Conservation (phyloP, 1,140 invertebrate genomes). For the Neodiprion lecontei region DNA sequence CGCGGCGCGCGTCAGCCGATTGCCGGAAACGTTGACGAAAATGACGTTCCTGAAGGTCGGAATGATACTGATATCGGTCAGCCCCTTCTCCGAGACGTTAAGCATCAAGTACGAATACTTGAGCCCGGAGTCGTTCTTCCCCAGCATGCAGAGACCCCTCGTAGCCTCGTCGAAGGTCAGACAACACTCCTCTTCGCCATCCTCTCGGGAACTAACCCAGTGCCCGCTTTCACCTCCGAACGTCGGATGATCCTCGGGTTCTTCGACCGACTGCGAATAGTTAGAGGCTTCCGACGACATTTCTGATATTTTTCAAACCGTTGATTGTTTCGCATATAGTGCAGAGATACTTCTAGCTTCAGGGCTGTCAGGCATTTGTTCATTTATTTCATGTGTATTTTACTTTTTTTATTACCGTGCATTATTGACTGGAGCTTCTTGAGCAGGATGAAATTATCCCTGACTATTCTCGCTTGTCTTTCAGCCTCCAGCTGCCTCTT, state of each 20-base stretch:
- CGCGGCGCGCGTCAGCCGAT: constrained; percentile 25
- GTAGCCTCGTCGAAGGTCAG: constrained; percentile 22
- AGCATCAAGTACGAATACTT: constrained; percentile 29
- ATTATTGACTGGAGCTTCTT: constrained; percentile 53
- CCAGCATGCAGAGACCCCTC: constrained; percentile 31
- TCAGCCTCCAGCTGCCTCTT: constrained; percentile 52
- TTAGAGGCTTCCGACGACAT: too few relatives aligned
- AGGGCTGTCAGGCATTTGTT: too few relatives aligned
- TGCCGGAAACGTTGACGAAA: constrained; percentile 35
- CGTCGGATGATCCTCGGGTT: too few relatives aligned
- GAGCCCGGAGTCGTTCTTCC: constrained; percentile 23
- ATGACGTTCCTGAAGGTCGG: constrained; percentile 26
- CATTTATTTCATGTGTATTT: too few relatives aligned
- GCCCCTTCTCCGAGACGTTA: constrained; percentile 24
- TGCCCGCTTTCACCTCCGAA: too few relatives aligned
- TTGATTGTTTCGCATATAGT: too few relatives aligned
- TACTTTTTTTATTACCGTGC: constrained; percentile 37
- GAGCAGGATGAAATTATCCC: constrained; percentile 55
- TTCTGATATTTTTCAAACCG: too few relatives aligned
- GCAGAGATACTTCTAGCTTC: too few relatives aligned
- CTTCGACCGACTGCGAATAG: too few relatives aligned
- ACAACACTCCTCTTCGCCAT: background rate
- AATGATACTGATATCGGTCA: constrained; percentile 30
- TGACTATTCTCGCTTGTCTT: constrained; percentile 48
- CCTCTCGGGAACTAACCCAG: too few relatives aligned